Base-by-base conservation (phyloP, 2,797 vertebrate species). In the Lycodopsis pacificus region DNA sequence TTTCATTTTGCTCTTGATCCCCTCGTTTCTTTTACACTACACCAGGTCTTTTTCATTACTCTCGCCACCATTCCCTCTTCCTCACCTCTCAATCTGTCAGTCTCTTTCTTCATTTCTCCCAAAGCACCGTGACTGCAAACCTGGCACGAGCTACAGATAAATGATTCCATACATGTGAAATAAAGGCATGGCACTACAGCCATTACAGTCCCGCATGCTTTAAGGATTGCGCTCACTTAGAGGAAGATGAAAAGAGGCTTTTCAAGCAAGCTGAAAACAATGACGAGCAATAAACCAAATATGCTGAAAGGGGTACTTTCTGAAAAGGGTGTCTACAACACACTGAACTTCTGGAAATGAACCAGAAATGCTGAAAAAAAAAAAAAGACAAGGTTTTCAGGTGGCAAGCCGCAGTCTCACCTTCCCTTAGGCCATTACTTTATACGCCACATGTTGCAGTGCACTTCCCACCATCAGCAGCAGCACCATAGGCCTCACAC, bases 121-220 rank as follows among this genome's bases (percentile, higher is more conserved):
- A 69, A 86, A 83, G 83, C 51, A 46, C 79, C 81, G 76, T 89
- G 86, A 84, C 72, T 85, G 65, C 73, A 73, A 91, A 84, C 71
- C 89, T 95, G 95, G 94, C 95, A 90, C 59, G 22, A 84, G 71
- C 49, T 73, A 20, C 9, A 56, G 75, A 83, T 93, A 95, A 96
- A 93, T 80, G 90, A 92, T 95, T 94, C 94, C 94, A 95, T 94
- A 80, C 88, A 84, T 85, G 88, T 89, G 83, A 90, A 94, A 84
- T 89, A 91, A 91, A 93, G 83, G 87, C 84, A 74, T 53, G 71
- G 88, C 78, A 88, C 86, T 93, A 91, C 79, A 88, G 71, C 25
- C 81, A 89, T 93, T 79, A 91, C 80, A 76, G 75, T 36, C 30
- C 70, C 51, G 80, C 81, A 75, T 92, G 93, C 91, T 81, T 91